Conservation (phyloP, 2,797 vertebrate species). For the Enteromius anoplus region DNA sequence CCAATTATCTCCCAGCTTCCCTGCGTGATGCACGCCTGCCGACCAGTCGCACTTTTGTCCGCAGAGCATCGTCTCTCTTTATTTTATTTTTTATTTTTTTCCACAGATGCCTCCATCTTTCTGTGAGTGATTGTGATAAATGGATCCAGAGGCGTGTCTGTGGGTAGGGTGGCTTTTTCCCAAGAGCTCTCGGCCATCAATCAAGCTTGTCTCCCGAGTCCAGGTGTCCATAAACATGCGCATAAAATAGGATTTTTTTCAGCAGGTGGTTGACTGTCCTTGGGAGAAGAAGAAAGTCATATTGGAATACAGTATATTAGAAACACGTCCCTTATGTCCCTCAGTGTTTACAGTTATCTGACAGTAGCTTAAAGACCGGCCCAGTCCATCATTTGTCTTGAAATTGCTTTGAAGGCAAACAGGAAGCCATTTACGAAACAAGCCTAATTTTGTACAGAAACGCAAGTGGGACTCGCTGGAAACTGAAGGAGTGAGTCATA, state of each 20-base stretch:
- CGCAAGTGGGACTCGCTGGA: neutral
- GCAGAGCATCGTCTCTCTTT: neutral
- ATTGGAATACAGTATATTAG: slow-evolving; percentile 74
- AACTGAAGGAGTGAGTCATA: neutral
- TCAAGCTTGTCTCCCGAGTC: slow-evolving; percentile 62
- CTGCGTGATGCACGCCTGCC: slow-evolving; percentile 20
- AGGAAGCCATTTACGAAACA: slow-evolving; percentile 8
- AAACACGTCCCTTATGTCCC: slow-evolving; percentile 65
- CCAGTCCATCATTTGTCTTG: slow-evolving; percentile 50
- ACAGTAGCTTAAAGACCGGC: slow-evolving; percentile 67
- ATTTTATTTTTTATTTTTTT: neutral
- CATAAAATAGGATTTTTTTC: slow-evolving; percentile 73
- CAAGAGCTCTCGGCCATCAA: slow-evolving; percentile 67
- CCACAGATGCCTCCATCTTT: slow-evolving; percentile 5
- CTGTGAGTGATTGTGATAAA: slow-evolving; percentile 73
- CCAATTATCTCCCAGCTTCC: slow-evolving; percentile 41
- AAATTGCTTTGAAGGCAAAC: slow-evolving; percentile 60
- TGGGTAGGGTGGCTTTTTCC: slow-evolving; percentile 68
- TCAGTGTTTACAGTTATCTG: slow-evolving; percentile 73
- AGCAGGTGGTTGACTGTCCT: slow-evolving; percentile 78
- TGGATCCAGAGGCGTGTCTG: slow-evolving; percentile 69
- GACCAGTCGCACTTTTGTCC: slow-evolving; percentile 18
- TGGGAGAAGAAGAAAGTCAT: slow-evolving; percentile 69
- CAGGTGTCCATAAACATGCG: slow-evolving; percentile 73
- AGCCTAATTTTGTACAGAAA: slow-evolving; percentile 7